phyloP scores from a whole-genome alignment of 2,888 invertebrate genomes.

The Pachliopta kotzebuea region DNA sequence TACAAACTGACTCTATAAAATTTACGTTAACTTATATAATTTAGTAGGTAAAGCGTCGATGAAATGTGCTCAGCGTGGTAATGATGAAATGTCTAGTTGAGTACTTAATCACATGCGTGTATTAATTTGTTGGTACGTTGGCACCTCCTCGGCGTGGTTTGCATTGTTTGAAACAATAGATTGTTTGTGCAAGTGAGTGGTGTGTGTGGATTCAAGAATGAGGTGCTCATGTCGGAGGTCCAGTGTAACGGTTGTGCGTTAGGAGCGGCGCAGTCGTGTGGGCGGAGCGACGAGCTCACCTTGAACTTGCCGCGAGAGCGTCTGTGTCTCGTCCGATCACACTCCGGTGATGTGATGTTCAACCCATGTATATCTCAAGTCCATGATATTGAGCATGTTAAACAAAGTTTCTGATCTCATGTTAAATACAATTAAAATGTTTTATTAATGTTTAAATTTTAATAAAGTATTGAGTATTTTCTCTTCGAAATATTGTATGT shows the following conservation, averaged over 20 bases:
- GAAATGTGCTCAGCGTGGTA: constrained; percentile 15
- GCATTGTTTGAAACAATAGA: constrained; percentile 47
- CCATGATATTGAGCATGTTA: constrained; percentile 7
- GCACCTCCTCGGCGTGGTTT: constrained; percentile 41
- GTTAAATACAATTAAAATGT: not conserved
- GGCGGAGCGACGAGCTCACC: constrained; percentile 78
- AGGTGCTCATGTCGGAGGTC: constrained; percentile 59
- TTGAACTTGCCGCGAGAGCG: constrained; percentile 77
- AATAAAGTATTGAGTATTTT: too few relatives aligned
- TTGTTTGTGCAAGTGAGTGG: constrained; percentile 52
- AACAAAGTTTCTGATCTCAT: not conserved
- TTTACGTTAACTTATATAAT: constrained; percentile 8
- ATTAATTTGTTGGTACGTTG: constrained; percentile 46
- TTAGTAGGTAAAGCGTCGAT: constrained; percentile 2
- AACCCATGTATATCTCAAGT: constrained; percentile 30
- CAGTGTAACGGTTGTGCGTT: constrained; percentile 70
- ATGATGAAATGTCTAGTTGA: constrained; percentile 30
- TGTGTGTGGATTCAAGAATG: constrained; percentile 49
- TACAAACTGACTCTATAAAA: constrained; percentile 4
- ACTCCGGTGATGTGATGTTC: constrained; percentile 46
- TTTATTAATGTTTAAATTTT: not conserved
- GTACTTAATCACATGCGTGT: constrained; percentile 31
- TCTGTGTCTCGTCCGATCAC: constrained; percentile 45
- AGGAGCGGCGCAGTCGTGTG: constrained; percentile 63
- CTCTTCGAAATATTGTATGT: too few relatives aligned